Base-by-base conservation (phyloP, 2,113 vertebrate genomes). In the Camelus dromedarius region DNA sequence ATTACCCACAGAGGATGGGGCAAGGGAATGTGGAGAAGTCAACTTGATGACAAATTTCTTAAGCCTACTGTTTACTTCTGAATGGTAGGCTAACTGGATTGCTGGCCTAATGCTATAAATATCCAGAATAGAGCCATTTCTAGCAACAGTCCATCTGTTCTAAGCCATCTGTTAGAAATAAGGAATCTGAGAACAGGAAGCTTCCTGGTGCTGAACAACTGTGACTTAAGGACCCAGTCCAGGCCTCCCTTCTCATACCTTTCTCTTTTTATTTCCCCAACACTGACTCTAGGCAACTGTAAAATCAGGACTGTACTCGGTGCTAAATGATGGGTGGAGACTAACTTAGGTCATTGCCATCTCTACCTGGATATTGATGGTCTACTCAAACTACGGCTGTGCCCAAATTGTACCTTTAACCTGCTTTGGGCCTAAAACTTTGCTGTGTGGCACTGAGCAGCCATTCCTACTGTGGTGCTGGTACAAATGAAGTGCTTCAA, bases 101-200 rank as follows among this genome's bases (percentile, higher is more conserved):
- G 28, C 52, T 62, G 79, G 54, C 35, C 42, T 54, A 84, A 1
- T 77, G 46, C 72, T 85, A 72, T 56, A 72, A 90, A 93, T 89
- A 48, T 24, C 77, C 32, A 35, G 50, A 91, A 86, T 28, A 26
- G 35, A 95, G 22, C 18, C 35, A 81, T 75, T 35, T 46, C 73
- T 38, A 95, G 66, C 66, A 87, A 67, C 22, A 56, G 58, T 20
- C 89, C 89, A 75, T 88, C 75, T 92, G 89, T 81, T 92, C 94
- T 82, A 19, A 58, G 56, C 75, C 83, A 88, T 92, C 66, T 82
- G 62, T 79, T 93, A 30, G 28, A 35, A 79, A 89, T 52, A 18
- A 93, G 52, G 50, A 60, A 35, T 48, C 64, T 77, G 64, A 89
- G 69, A 8, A 86, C 38, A 86, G 87, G 38, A 94, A 82, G 56